Base-by-base conservation (phyloP, 1,140 invertebrate genomes). In the Neuroterus valhalla region DNA sequence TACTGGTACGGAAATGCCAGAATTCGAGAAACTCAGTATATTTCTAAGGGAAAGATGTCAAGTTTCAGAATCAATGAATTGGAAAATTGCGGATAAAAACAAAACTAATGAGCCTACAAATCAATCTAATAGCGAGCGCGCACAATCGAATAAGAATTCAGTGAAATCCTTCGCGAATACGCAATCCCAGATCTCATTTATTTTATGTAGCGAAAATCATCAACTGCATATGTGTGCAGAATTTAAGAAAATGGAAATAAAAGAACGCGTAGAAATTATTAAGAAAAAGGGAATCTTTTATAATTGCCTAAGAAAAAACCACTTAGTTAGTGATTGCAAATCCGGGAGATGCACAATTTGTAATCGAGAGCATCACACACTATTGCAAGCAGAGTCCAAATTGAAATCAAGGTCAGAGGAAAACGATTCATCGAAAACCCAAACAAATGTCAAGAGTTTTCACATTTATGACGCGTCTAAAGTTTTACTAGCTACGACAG, bases 1-100 rank as follows among this genome's bases (percentile, higher is more conserved):
- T 4, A 70, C 45, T 8, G 77, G 78, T 42, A 66, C 71, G 17
- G 74, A 71, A 67, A 31, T 82, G 48, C 80, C 80, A 8, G 80
- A 75, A 14, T 82, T 79, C 69, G 68, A 55, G 5, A 66, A 84
- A 10, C 55, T 87, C 2, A 75, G 72, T 66, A 78, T 70, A 44
- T 85, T 87, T 77, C 71, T 85, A 12, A 71, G 79, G 42, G 67
- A 72, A 10, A 76, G 71, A 72, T 83, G 82, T 76, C 76, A 82
- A 70, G 78, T 81, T 38, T 72, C 85, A 12, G 84, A 86, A 68
- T 52, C 73, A 14, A 69, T 72, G 17, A 42, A 45, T 72, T 50
- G 21, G 11, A 68, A 31, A 2, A 21, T 8, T 38, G 3, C n/a
- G 23, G 12, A 48, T 46, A 71, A 67, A 46, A 44, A 23, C 42